Evolutionary conservation across 2,113 vertebrate genomes (phyloP).

Genomic region (Engraulis encrasicolus): DNA sequence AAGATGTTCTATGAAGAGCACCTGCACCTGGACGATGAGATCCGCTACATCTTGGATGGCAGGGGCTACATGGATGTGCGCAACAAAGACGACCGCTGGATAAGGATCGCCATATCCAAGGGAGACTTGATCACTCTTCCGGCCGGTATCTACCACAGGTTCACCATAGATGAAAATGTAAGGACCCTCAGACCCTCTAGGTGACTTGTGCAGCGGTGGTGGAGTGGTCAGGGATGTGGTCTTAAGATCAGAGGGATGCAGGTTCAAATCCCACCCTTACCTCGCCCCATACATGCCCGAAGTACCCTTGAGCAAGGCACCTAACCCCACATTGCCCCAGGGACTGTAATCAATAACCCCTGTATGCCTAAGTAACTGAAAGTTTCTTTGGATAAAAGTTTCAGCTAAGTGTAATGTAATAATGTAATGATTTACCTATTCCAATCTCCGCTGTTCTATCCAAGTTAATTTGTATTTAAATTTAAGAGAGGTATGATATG

Average conservation of each 20-base stretch:
- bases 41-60: slow-evolving; percentile 92
- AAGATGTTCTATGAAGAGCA: slow-evolving; percentile 92
- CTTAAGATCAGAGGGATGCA: too few species aligned
- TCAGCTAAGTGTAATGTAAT: too few species aligned
- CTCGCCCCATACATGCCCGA: too few species aligned
- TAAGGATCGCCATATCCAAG: slow-evolving; percentile 86
- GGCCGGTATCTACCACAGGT: slow-evolving; percentile 94
- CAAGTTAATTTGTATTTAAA: not conserved
- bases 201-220: too few species aligned
- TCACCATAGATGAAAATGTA: slow-evolving; percentile 89
- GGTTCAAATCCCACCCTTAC: too few species aligned
- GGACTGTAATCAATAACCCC: too few species aligned
- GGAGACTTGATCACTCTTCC: slow-evolving; percentile 94
- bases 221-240: too few species aligned
- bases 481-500: too few species aligned
- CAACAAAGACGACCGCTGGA: slow-evolving; percentile 86
- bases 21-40: slow-evolving; percentile 91
- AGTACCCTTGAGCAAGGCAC: too few species aligned
- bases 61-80: slow-evolving; percentile 91
- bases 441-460: not conserved
- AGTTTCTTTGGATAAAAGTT: too few species aligned
- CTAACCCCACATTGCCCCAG: too few species aligned
- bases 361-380: too few species aligned
- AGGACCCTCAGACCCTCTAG: slow-evolving; percentile 25
- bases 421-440: not conserved